Evolutionary conservation across 1,140 invertebrate genomes (phyloP).

Genomic region (Diachasma alloeum): DNA sequence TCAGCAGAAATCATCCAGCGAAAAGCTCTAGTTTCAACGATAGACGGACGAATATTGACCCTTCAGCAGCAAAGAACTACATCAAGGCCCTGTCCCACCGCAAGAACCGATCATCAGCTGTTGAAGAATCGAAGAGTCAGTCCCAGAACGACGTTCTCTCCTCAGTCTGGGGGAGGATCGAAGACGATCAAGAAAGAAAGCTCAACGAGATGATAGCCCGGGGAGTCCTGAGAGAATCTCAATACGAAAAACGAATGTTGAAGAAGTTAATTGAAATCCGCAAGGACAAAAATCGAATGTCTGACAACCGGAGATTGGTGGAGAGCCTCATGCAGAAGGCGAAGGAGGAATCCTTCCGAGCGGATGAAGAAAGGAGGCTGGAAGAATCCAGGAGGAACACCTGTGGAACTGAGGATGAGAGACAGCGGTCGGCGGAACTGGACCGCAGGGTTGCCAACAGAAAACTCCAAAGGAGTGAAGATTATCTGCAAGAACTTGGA

Average conservation of each 20-base stretch:
- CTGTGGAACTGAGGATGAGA: constrained; percentile 65
- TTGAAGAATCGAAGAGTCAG: constrained; percentile 38
- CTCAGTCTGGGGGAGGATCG: constrained; percentile 53
- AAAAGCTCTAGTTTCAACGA: background rate
- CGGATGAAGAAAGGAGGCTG: constrained; percentile 53
- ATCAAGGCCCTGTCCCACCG: constrained; percentile 48
- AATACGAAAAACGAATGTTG: constrained; percentile 72
- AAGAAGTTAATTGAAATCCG: constrained; percentile 69
- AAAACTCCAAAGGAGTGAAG: constrained; percentile 49
- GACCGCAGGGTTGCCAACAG: constrained; percentile 63
- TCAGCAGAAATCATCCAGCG: background rate
- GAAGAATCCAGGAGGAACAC: constrained; percentile 59
- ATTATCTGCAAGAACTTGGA: constrained; percentile 63
- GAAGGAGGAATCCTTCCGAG: constrained; percentile 60
- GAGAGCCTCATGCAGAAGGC: constrained; percentile 61
- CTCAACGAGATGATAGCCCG: constrained; percentile 63
- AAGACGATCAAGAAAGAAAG: constrained; percentile 61
- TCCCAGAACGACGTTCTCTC: constrained; percentile 51
- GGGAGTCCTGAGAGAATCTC: constrained; percentile 68
- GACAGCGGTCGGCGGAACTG: constrained; percentile 62
- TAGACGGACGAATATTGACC: background rate
- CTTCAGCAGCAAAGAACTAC: constrained; percentile 37
- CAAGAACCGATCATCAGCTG: constrained; percentile 27
- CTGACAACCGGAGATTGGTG: constrained; percentile 62
- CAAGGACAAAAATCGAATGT: constrained; percentile 64